phyloP scores from a whole-genome alignment of 2,113 vertebrate genomes.

The Irena cyanogastra region DNA sequence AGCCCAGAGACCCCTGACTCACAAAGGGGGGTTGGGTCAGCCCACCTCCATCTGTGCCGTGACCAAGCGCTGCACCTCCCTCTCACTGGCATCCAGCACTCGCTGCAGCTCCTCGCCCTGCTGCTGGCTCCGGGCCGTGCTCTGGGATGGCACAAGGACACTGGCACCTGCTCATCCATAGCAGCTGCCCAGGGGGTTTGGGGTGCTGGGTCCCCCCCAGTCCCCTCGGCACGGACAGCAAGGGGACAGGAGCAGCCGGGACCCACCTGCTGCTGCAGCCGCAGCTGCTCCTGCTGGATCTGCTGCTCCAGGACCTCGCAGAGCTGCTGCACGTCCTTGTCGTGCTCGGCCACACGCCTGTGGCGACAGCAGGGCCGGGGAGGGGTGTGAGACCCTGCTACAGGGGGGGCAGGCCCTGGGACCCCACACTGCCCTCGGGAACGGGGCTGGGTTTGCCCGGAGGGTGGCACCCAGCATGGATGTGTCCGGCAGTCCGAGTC shows the following conservation, averaged over 20 bases:
- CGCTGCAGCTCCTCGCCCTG: slow-evolving; percentile 45
- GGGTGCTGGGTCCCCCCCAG: neutral
- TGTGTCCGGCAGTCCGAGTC: neutral
- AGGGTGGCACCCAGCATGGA: neutral
- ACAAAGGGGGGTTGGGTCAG: neutral
- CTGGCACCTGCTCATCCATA: neutral
- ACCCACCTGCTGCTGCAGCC: slow-evolving; percentile 65
- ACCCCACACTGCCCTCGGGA: neutral
- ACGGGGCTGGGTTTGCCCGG: rapidly evolving
- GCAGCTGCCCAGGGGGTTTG: neutral
- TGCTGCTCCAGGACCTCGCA: slow-evolving; percentile 73
- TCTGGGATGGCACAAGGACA: slow-evolving; percentile 12
- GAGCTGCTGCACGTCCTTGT: slow-evolving; percentile 67
- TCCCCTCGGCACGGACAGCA: too few relatives aligned
- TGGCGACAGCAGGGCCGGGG: neutral
- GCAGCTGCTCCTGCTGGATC: slow-evolving; percentile 59
- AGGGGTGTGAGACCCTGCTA: neutral
- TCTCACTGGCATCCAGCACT: slow-evolving; percentile 63
- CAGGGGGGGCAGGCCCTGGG: neutral
- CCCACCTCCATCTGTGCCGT: slow-evolving; percentile 70
- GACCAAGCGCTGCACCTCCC: slow-evolving; percentile 49
- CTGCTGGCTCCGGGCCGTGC: slow-evolving; percentile 18
- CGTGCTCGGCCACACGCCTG: slow-evolving; percentile 69
- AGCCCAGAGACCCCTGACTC: neutral
- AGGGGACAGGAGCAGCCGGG: neutral